phyloP scores from a whole-genome alignment of 2,888 invertebrate genomes.

The Cactoblastis cactorum region DNA sequence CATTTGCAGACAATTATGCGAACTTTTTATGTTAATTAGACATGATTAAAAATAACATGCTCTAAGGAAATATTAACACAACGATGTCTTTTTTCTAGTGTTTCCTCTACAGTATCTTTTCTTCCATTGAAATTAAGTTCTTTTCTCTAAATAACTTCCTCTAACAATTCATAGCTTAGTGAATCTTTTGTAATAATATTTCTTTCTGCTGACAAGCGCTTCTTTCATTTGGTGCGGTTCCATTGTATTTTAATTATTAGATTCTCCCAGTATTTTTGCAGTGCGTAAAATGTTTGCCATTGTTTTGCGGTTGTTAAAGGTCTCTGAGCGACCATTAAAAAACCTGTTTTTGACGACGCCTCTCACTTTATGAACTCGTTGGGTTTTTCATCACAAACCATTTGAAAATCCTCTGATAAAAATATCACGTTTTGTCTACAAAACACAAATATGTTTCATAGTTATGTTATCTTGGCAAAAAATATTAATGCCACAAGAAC shows the following conservation, averaged over 20 bases:
- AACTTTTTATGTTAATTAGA: not conserved
- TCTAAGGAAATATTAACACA: not conserved
- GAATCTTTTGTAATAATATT: conserved; percentile 33
- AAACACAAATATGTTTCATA: too few relatives aligned
- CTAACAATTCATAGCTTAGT: conserved; percentile 12
- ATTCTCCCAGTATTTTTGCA: conserved; percentile 47
- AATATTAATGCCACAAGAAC: too few relatives aligned
- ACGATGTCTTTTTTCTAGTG: not conserved
- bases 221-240: conserved; percentile 32
- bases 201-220: conserved; percentile 23
- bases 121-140: not conserved
- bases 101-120: conserved; percentile 12
- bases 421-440: too few relatives aligned
- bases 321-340: not conserved
- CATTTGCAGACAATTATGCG: not conserved
- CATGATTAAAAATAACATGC: not conserved
- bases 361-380: not conserved
- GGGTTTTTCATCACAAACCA: not conserved
- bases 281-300: conserved; percentile 29
- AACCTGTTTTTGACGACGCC: not conserved
- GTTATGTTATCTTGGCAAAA: too few relatives aligned
- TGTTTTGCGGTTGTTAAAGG: conserved; percentile 17
- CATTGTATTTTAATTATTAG: conserved; percentile 61
- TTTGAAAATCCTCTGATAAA: too few relatives aligned
- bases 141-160: conserved; percentile 3